Conservation (phyloP, 2,888 invertebrate genomes). For the Rhopalosiphum nymphaeae region DNA sequence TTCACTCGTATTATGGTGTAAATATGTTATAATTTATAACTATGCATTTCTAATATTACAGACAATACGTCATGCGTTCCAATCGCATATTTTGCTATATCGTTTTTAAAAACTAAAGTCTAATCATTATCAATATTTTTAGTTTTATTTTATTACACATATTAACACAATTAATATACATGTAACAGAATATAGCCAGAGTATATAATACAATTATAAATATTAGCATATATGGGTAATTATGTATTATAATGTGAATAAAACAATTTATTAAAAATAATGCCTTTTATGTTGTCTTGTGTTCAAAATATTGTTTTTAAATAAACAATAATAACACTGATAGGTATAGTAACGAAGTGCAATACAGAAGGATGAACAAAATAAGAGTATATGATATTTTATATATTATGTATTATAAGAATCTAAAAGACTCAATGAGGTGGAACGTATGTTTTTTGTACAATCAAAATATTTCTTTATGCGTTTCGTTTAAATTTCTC, state of each 20-base stretch:
- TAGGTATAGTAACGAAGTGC: not conserved
- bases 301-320: not conserved
- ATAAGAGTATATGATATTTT: not conserved
- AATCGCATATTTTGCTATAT: not conserved
- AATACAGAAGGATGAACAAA: not conserved
- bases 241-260: not conserved
- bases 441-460: not conserved
- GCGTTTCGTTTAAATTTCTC: not conserved
- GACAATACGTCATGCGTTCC: not conserved
- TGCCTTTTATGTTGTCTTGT: not conserved
- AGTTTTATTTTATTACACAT: not conserved
- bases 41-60: not conserved
- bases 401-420: not conserved
- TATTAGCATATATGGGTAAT: not conserved
- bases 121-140: not conserved
- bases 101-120: not conserved
- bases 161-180: not conserved
- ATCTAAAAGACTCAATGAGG: not conserved
- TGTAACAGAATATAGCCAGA: not conserved
- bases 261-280: not conserved
- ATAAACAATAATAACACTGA: not conserved
- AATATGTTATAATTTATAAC: no score
- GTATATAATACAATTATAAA: not conserved
- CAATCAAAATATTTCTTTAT: not conserved
- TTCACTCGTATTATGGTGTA: not conserved